A percentile compares a stretch with the other conserved stretches of the same genome.
Conservation (phyloP, 23 tunicate genomes). For the Trididemnum miniatum region DNA sequence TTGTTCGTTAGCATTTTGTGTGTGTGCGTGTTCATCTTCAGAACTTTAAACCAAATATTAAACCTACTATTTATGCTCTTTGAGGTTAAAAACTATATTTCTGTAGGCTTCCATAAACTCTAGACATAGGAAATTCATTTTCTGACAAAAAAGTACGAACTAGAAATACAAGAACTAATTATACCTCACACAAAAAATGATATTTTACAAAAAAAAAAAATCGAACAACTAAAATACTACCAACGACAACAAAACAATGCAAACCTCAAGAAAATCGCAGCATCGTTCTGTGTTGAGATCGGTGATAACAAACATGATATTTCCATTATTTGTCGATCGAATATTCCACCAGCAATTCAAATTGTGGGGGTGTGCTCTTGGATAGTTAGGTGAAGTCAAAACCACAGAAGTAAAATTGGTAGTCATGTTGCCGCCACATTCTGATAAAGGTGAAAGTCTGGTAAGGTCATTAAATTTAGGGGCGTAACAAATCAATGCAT, state of each 20-base stretch:
- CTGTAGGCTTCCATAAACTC: too few species aligned
- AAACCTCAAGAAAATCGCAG: conserved; percentile 56
- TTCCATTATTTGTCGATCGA: not conserved
- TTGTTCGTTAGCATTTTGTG: too few species aligned
- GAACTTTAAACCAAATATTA: too few species aligned
- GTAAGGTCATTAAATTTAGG: too few species aligned
- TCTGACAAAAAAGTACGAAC: too few species aligned
- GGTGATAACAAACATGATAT: conserved; percentile 27
- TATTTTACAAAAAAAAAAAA: not conserved
- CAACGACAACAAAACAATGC: not conserved
- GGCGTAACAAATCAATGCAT: too few species aligned
- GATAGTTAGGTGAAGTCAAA: conserved; percentile 50
- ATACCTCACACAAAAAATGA: not conserved
- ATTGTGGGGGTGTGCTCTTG: conserved; percentile 29
- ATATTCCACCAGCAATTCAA: conserved; percentile 49
- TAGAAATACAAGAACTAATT: too few species aligned
- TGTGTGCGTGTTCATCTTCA: too few species aligned
- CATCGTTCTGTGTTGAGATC: conserved; percentile 46
- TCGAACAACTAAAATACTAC: not conserved
- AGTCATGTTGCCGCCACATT: not conserved
- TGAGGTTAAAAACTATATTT: too few species aligned
- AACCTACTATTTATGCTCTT: too few species aligned
- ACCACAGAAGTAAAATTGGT: not conserved
- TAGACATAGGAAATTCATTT: too few species aligned
- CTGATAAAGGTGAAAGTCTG: too few species aligned